Evolutionary conservation across 2,113 vertebrate genomes (phyloP).

Genomic region (Marmota flaviventris): DNA sequence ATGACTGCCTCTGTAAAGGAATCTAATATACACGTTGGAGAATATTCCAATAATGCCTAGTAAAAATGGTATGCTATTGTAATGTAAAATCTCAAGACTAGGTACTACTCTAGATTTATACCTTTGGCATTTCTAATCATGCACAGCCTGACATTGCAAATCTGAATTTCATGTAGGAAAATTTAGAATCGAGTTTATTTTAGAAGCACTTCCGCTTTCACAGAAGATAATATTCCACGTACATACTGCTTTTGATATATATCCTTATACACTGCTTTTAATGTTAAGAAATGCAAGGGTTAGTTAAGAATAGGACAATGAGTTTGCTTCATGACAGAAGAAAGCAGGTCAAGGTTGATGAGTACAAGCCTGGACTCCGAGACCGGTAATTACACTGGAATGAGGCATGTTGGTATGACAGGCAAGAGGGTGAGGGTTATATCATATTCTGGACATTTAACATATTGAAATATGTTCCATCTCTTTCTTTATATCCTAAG

Average conservation of each 20-base stretch:
- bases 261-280: background rate
- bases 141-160: background rate
- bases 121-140: conserved; percentile 45
- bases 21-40: conserved; percentile 61
- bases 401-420: background rate
- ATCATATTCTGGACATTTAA: background rate
- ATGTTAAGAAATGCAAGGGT: background rate
- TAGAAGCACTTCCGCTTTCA: background rate
- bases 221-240: background rate
- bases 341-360: background rate
- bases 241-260: background rate
- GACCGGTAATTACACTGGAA: background rate
- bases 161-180: conserved; percentile 37
- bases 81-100: conserved; percentile 65
- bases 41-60: conserved; percentile 56
- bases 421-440: background rate
- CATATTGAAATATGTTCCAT: background rate
- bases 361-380: background rate
- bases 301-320: background rate
- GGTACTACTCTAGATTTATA: background rate
- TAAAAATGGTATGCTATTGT: conserved; percentile 46
- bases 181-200: conserved; percentile 52
- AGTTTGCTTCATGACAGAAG: background rate
- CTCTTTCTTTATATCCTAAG: background rate
- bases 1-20: conserved; percentile 66